A percentile compares a stretch with the other conserved stretches of the same genome.
These are phyloP conservation scores for Bucco capensis DNA, from an alignment of 2,113 vertebrate species.

Conservation along the genomic window DNA sequence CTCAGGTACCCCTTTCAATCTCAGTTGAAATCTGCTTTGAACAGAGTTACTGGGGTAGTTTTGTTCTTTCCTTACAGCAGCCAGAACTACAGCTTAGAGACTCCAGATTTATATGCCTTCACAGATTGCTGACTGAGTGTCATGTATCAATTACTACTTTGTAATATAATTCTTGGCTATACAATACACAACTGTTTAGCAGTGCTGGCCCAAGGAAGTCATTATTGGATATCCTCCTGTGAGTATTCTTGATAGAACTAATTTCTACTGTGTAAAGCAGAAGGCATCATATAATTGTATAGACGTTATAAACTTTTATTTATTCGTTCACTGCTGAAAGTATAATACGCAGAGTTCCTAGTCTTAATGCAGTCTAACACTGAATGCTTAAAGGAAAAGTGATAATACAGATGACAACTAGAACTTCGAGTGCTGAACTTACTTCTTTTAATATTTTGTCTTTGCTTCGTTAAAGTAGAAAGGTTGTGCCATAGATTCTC, in stretches of 20 bases:
- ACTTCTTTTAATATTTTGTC: neutral
- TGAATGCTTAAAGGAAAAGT: neutral
- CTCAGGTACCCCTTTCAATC: neutral
- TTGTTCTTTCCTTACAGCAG: neutral
- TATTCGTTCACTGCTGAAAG: neutral
- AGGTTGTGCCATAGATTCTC: neutral
- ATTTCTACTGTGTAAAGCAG: neutral
- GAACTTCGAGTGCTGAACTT: neutral
- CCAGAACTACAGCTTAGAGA: neutral
- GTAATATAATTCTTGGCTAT: neutral
- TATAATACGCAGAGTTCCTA: neutral
- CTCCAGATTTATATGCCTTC: neutral
- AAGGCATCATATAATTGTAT: neutral
- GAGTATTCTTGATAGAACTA: neutral
- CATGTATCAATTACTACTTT: neutral
- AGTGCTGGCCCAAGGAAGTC: neutral
- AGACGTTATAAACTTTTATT: neutral
- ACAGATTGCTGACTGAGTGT: accelerated
- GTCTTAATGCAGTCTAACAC: neutral
- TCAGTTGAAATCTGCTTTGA: neutral
- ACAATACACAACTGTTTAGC: neutral
- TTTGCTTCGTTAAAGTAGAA: neutral
- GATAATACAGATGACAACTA: neutral
- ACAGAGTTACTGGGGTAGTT: neutral
- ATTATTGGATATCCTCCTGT: neutral